These are phyloP conservation scores for Epistrophe eligans DNA, from an alignment of 2,888 invertebrate species.

Conservation along the genomic window DNA sequence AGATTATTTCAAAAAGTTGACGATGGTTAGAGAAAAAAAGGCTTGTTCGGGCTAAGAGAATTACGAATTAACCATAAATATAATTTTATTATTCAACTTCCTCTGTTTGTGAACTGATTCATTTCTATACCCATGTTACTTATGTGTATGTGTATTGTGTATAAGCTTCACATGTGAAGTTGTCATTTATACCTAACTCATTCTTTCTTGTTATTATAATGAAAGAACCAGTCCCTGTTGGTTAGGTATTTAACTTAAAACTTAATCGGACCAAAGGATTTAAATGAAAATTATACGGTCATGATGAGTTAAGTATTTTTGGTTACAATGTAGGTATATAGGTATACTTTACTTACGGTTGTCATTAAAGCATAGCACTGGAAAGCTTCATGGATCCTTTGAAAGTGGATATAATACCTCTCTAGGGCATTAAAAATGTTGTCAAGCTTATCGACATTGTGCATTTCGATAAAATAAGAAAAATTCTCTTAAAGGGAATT, in stretches of 20 bases:
- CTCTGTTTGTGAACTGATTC: background rate
- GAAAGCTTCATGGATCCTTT: background rate
- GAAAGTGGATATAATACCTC: background rate
- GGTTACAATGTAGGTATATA: background rate
- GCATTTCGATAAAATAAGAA: background rate
- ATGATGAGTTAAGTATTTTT: conserved; percentile 2
- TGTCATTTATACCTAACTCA: background rate
- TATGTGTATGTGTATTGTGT: background rate
- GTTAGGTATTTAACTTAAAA: background rate
- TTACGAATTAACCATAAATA: background rate
- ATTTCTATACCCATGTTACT: background rate
- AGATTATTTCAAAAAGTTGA: background rate
- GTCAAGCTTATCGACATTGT: conserved; percentile 12
- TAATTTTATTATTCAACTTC: background rate
- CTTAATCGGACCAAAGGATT: background rate
- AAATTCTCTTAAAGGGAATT: background rate
- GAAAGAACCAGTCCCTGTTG: background rate
- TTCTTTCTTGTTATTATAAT: background rate
- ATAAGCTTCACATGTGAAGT: background rate
- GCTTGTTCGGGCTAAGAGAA: background rate
- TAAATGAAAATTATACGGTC: background rate
- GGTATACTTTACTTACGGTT: too few species aligned
- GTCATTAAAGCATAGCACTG: too few species aligned
- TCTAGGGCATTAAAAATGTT: background rate
- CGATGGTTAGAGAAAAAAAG: background rate